Evolutionary conservation across 2,797 vertebrate genomes (phyloP), one percentile per base, ranked within the genome.

Genomic region (Todus mexicanus): DNA sequence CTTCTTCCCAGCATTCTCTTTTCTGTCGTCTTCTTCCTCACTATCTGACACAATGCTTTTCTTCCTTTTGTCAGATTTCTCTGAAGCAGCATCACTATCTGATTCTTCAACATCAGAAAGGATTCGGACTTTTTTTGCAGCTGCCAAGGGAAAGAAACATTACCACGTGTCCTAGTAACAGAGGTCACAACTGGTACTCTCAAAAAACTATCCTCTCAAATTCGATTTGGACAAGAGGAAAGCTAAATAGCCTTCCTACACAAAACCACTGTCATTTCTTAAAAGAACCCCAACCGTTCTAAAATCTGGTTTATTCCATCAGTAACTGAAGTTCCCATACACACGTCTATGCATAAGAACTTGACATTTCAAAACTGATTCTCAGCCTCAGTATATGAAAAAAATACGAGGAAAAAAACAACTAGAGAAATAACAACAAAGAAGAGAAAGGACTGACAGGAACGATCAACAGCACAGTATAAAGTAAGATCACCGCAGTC

Each of bases 81-180:
- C 97, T 78, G 97, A 97, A 71, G 94, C 68, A 83, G 94, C 95
- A 12, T 99, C 98, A 45, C 98, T 99, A 91, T 98, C 99, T 0
- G 98, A 99, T 95, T 99, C 98, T 42, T 99, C 98, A 0, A 97
- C 98, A 47, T 99, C 99, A 1, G 98, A 99, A 89, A 99, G 96
- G 5, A 98, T 96, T 17, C 98, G 98, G 48, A 98, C 98, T 96
- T 98, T 98, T 97, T 99, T 99, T 42, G 92, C 94, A n/a, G 95
- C 98, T 98, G 92, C 13, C 63, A 92, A 94, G 33, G 94, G 68
- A 86, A 84, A 95, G 45, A 4, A 85, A 21, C 27, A 25, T 91
- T 94, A 90, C 69, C 37, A 35, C 35, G 26, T 2, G 23, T 47
- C 42, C 77, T 26, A 59, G 40, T 35, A 65, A 86, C 11, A 76